Evolutionary conservation across 2,113 vertebrate species (phyloP).

Genomic region (Megaleporinus macrocephalus): DNA sequence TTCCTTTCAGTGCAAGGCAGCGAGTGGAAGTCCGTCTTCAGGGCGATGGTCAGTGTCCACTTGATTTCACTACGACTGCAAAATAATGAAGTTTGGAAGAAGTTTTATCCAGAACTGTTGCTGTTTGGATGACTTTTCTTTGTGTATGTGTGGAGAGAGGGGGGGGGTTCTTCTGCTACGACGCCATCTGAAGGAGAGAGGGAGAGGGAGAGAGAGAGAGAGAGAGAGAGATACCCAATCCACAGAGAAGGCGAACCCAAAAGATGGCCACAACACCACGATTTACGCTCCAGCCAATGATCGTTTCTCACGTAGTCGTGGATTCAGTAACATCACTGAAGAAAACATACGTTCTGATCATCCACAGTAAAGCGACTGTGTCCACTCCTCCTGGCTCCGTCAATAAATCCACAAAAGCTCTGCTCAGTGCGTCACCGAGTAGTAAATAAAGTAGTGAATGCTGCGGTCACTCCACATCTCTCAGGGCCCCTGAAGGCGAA

Average conservation of each 20-base stretch:
- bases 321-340: conserved; percentile 17
- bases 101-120: conserved; percentile 22
- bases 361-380: not conserved
- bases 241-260: conserved; percentile 26
- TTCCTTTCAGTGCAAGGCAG: conserved; percentile 58
- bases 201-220: conserved; percentile 14
- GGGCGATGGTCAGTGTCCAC: conserved; percentile 19
- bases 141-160: not conserved
- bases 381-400: not conserved
- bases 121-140: conserved; percentile 21
- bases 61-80: not conserved
- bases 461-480: conserved; percentile 43
- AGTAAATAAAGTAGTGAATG: too few species aligned
- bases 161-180: not conserved
- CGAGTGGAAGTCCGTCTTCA: conserved; percentile 30
- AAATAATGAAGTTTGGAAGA: not conserved
- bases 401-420: not conserved
- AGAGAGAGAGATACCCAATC: not conserved
- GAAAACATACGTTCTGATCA: not conserved
- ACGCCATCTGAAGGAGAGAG: conserved; percentile 1
- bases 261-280: too few species aligned
- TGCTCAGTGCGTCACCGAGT: too few species aligned
- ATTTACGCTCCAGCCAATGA: conserved; percentile 34
- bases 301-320: not conserved
- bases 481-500: conserved; percentile 79